Evolutionary conservation across 1,140 invertebrate species (phyloP), one percentile per base, ranked within the genome.

Genomic region (Dendrolimus kikuchii): DNA sequence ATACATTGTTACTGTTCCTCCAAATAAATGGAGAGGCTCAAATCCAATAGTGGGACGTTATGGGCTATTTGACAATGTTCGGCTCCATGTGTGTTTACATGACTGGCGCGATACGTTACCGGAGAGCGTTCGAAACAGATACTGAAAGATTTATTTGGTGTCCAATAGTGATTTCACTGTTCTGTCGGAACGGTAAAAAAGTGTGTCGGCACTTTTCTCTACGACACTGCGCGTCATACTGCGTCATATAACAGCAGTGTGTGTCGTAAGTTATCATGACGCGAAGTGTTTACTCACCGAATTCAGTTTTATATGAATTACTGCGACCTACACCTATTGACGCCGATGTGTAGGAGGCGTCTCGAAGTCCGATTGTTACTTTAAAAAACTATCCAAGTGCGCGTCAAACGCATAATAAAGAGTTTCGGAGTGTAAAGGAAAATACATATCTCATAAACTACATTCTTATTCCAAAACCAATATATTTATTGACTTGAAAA

Each of bases 221-320:
- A 23, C 23, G 23, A 23, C 3, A 23, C 23, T 39, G n/a, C 39
- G 6, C 37, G 49, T 50, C 40, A 40, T 50, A 50, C 40, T 50
- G 49, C n/a, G 49, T 38, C 49, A n/a, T 9, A 50, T 23, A 50
- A 41, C 49, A 50, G 49, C 49, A 41, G 49, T 40, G 49, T 50
- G 39, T 40, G 42, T 50, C 38, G 49, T 9, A 50, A 50, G 41
- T 50, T 50, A 50, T 38, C 41, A n/a, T 47, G 41, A 53, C 36
- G 44, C 40, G 45, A 53, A 53, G 46, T 44, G 46, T 46, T 51
- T 23, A 23, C 47, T 38, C 46, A 48, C 40, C 46, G 40, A 49
- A 50, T 50, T 23, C 23, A 23, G 49, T 50, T 50, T 50, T 41
- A 6, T 40, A 40, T 50, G 49, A 50, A 40, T 50, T 50, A 50